Conservation (phyloP, 2,888 invertebrate species). For the Emmelina monodactyla region DNA sequence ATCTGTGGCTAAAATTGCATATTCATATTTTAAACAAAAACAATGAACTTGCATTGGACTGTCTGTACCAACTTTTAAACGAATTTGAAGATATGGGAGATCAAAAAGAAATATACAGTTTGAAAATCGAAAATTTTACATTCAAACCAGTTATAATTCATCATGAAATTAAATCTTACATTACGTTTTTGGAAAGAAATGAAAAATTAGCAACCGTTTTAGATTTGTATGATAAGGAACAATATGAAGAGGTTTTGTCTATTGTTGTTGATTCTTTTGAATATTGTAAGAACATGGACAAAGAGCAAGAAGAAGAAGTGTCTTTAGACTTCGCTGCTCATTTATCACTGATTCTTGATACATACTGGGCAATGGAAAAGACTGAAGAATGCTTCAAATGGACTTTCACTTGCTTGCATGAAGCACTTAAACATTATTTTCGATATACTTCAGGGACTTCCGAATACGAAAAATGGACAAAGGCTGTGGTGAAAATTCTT, state of each 20-base stretch:
- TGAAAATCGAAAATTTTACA: conserved; percentile 42
- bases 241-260: conserved; percentile 70
- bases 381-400: conserved; percentile 75
- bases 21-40: conserved; percentile 43
- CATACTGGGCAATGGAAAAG: conserved; percentile 70
- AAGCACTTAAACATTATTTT: conserved; percentile 73
- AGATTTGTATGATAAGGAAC: conserved; percentile 69
- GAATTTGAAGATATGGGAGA: conserved; percentile 56
- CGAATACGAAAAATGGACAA: conserved; percentile 54
- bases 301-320: conserved; percentile 49
- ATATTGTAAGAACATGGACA: conserved; percentile 50
- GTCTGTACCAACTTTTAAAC: conserved; percentile 43
- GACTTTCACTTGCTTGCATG: conserved; percentile 79
- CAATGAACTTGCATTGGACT: conserved; percentile 48
- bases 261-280: conserved; percentile 75
- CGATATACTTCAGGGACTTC: conserved; percentile 43
- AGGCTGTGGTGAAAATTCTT: conserved; percentile 50
- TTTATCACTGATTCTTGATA: conserved; percentile 69
- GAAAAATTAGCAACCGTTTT: conserved; percentile 70
- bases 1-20: conserved; percentile 52
- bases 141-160: conserved; percentile 44
- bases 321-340: conserved; percentile 65
- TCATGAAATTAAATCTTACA: conserved; percentile 34
- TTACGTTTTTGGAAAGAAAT: conserved; percentile 54
- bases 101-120: conserved; percentile 30